Evolutionary conservation across 1,140 invertebrate genomes (phyloP), one percentile per base, ranked within the genome.

Genomic region (Formica selysi): DNA sequence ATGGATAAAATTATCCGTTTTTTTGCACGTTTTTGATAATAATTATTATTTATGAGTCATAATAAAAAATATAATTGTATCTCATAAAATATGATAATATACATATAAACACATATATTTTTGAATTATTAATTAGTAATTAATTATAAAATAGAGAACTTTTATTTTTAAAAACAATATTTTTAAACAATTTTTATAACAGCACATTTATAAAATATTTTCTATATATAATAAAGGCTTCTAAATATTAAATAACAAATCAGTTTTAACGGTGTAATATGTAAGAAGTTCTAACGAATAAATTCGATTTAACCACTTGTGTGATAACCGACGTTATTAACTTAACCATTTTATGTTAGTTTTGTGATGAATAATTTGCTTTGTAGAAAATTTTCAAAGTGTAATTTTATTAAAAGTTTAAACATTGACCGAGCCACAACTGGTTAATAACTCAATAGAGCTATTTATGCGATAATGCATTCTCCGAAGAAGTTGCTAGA

Each of bases 361-460:
- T 80, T 80, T 51, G 51, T 16, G 64, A 51, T 22, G 36, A 57
- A 80, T 80, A 80, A 80, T 80, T 80, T 36, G 65, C 78, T 80
- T 80, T 80, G 78, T 70, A 57, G 64, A 3, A 70, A 80, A 80
- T 59, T 80, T 59, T 36, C 22, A 70, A 70, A 76, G 70, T 76
- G 48, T 84, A 84, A 84, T 76, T 76, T 44, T n/a, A 19, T 84
- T 84, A 84, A 76, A 84, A 84, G 70, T 76, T 84, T 54, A 76
- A 76, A 65, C 70, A 51, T 48, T 59, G 70, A 13, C 19, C 29
- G 57, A 62, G 41, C 80, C 38, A 36, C 44, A 84, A 64, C 59
- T 62, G 22, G 68, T 26, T 64, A 84, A 84, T 84, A 84, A 74
- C 71, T 84, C 57, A 70, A 84, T 84, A 61, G 57, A 62, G 41